A percentile compares a stretch with the other conserved stretches of the same genome.
phyloP scores from a whole-genome alignment of 2,888 invertebrate genomes.

The Pyrochroa serraticornis region DNA sequence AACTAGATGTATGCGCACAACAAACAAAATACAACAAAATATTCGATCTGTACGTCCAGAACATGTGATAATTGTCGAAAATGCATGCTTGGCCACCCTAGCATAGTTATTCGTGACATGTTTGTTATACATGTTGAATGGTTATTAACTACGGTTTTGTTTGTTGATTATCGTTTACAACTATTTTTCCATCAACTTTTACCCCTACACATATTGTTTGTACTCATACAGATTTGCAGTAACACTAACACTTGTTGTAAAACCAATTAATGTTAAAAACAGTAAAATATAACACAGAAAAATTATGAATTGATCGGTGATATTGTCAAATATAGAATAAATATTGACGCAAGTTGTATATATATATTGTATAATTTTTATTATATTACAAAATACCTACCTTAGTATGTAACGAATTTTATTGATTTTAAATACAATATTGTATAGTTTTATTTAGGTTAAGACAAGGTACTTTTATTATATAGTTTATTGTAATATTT shows the following conservation, averaged over 20 bases:
- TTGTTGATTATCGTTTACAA: constrained; percentile 30
- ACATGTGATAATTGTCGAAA: constrained; percentile 46
- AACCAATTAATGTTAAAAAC: constrained; percentile 22
- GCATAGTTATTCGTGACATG: constrained; percentile 33
- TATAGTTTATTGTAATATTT: constrained; percentile 55
- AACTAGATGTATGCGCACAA: constrained; percentile 43
- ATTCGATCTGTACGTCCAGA: constrained; percentile 42
- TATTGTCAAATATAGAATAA: constrained; percentile 44
- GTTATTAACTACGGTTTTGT: constrained; percentile 32
- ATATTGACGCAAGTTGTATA: constrained; percentile 45
- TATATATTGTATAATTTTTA: constrained; percentile 48
- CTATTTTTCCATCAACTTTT: constrained; percentile 2
- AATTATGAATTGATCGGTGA: constrained; percentile 40
- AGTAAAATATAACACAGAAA: constrained; percentile 19
- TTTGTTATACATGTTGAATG: constrained; percentile 42
- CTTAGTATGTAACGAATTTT: constrained; percentile 45
- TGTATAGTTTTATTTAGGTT: constrained; percentile 54
- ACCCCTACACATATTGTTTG: constrained; percentile 21
- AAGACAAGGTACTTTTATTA: constrained; percentile 53
- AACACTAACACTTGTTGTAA: constrained; percentile 30
- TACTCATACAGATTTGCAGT: constrained; percentile 23
- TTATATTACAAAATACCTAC: constrained; percentile 46
- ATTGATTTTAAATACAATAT: constrained; percentile 48
- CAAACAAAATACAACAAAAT: constrained; percentile 43
- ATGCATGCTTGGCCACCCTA: constrained; percentile 44